Conservation (phyloP, 1,140 invertebrate species). For the Dendrolimus kikuchii region DNA sequence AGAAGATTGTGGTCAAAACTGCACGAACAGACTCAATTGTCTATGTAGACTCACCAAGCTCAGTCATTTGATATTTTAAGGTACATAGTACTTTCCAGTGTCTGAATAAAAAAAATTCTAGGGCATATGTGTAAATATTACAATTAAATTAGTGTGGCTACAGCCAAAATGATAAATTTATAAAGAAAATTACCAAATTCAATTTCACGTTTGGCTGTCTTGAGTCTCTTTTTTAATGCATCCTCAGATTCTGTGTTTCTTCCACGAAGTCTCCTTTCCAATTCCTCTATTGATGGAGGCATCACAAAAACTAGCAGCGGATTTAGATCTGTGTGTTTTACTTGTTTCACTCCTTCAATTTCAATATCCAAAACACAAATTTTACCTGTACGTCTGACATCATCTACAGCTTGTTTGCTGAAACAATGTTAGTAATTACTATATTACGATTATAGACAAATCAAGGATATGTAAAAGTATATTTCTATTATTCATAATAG, state of each 20-base stretch:
- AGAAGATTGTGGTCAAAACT: too few species aligned
- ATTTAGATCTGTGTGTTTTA: constrained; percentile 88
- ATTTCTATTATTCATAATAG: too few species aligned
- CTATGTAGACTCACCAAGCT: too few species aligned
- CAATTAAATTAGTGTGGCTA: background rate
- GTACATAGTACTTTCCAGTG: too few species aligned
- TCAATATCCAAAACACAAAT: constrained; percentile 98
- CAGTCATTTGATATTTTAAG: too few species aligned
- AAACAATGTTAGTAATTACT: constrained; percentile 13
- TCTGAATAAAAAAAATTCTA: too few species aligned
- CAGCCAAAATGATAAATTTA: background rate
- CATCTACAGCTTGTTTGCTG: constrained; percentile 90
- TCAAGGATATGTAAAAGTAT: too few species aligned
- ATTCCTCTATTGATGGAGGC: constrained; percentile 87
- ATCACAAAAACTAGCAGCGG: constrained; percentile 94
- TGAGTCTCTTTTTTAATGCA: constrained; percentile 82
- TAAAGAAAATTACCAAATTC: constrained; percentile 79
- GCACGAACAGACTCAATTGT: too few species aligned
- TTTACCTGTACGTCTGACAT: constrained; percentile 84
- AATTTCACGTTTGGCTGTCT: constrained; percentile 84
- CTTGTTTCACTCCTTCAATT: constrained; percentile 92
- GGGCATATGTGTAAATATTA: too few species aligned
- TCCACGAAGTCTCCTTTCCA: constrained; percentile 83
- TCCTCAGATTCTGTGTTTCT: constrained; percentile 94
- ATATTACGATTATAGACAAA: too few species aligned